Evolutionary conservation across 2,888 invertebrate genomes (phyloP), one percentile per base, ranked within the genome.

Genomic region (Agrilus mali): DNA sequence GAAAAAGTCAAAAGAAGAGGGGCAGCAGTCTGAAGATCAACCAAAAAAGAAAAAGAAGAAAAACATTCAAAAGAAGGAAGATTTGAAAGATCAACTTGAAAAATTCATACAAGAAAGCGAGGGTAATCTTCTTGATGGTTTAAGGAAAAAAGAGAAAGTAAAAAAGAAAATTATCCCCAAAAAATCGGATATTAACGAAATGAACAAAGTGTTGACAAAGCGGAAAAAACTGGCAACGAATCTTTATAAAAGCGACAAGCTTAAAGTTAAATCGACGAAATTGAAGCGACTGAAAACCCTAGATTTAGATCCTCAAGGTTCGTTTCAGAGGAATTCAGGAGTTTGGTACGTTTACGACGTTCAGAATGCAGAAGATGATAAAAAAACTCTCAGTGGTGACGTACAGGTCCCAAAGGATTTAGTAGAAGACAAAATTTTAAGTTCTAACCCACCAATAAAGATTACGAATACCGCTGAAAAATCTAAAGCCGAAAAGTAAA

Each of bases 311-410:
- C 50, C 55, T 13, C 58, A 62, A 44, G 53, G 54, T 39, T 41
- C 55, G 7, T 63, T 65, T 41, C 50, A 54, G 44, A 50, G 62
- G 27, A 64, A 64, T 51, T 65, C 64, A 0, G 66, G 66, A 1
- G 53, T 54, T 2, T 66, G 66, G 66, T 49, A 50, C 33, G 62
- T 64, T 7, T 58, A 53, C 15, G 46, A 52, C 32, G 12, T 32
- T 16, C 32, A n/a, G 15, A 22, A 31, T 13, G 15, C 16, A 22
- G 14, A 15, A 27, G 20, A 36, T 15, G 27, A 27, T 10, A 27
- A 10, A 4, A 27, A 27, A 27, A 27, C 27, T 27, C 10, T 4
- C 10, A 10, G 10, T 27, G 27, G 10, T 20, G 20, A 20, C 20
- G 4, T 20, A 20, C 20, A 27, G 10, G 27, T 27, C 27, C 10